Percentiles rank a stretch among this genome's conserved stretches.
These are phyloP conservation scores for Sebastes hubbsi DNA, from an alignment of 2,797 vertebrate species.

Conservation along the genomic window DNA sequence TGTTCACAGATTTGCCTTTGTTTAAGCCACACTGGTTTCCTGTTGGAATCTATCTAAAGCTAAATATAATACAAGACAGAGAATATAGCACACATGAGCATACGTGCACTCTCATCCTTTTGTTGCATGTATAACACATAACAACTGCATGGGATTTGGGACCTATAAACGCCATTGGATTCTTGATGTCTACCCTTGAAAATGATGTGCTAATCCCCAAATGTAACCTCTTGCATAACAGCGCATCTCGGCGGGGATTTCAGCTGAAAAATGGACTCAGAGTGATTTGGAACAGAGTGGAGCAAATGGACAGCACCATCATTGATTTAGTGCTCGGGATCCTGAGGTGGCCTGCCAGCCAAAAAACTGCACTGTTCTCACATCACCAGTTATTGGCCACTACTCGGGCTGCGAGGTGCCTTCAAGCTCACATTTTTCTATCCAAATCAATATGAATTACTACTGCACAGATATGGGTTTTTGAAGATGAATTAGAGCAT, in stretches of 20 bases:
- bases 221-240: conserved; percentile 74
- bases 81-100: background rate
- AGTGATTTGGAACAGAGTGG: conserved; percentile 58
- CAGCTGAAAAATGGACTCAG: conserved; percentile 63
- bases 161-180: conserved; percentile 58
- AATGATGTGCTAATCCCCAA: conserved; percentile 74
- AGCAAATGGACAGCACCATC: conserved; percentile 44
- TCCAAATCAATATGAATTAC: background rate
- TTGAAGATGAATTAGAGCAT: background rate
- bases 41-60: background rate
- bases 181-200: conserved; percentile 71
- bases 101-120: conserved; percentile 12
- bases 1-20: background rate
- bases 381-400: background rate
- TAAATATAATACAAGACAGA: background rate
- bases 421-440: background rate
- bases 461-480: background rate
- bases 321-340: conserved; percentile 39
- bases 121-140: conserved; percentile 34
- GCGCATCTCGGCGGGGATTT: conserved; percentile 65
- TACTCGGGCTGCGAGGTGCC: background rate
- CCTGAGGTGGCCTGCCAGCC: conserved; percentile 32
- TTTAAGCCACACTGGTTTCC: too few relatives aligned
- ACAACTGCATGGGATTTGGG: conserved; percentile 53
- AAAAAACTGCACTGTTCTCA: conserved; percentile 17